These are phyloP conservation scores for Reticulitermes lucifugus DNA, from an alignment of 2,888 invertebrate genomes.

Conservation along the genomic window DNA sequence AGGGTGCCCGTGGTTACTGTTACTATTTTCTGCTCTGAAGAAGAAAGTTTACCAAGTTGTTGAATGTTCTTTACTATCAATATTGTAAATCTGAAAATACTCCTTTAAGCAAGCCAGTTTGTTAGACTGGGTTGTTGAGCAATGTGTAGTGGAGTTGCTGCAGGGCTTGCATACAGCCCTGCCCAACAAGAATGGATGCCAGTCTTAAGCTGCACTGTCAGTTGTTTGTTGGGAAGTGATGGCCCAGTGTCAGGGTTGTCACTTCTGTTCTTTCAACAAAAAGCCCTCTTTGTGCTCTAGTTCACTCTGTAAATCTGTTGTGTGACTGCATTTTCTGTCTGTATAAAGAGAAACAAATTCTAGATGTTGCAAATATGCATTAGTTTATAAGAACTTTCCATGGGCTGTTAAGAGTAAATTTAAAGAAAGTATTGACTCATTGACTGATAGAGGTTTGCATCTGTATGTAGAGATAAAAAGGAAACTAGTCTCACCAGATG, in stretches of 20 bases:
- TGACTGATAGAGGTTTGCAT: constrained; percentile 55
- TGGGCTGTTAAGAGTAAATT: constrained; percentile 57
- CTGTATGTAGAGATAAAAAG: constrained; percentile 51
- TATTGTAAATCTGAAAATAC: constrained; percentile 53
- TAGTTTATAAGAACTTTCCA: constrained; percentile 57
- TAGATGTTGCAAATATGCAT: constrained; percentile 59
- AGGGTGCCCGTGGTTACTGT: constrained; percentile 52
- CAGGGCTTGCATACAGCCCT: constrained; percentile 28
- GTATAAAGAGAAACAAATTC: constrained; percentile 54
- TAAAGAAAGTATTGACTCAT: constrained; percentile 54
- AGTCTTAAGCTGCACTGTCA: constrained; percentile 19
- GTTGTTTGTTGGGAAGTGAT: constrained; percentile 23
- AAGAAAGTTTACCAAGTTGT: constrained; percentile 52
- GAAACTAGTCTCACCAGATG: constrained; percentile 52
- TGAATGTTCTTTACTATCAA: constrained; percentile 54
- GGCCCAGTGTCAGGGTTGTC: constrained; percentile 9
- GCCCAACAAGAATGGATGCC: background rate
- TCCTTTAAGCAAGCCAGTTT: constrained; percentile 52
- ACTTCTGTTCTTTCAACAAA: constrained; percentile 4
- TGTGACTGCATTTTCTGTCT: constrained; percentile 55
- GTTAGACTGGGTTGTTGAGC: constrained; percentile 53
- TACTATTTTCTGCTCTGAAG: constrained; percentile 53
- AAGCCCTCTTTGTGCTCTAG: constrained; percentile 54
- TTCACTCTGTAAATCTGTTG: constrained; percentile 56
- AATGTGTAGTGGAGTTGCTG: constrained; percentile 51